phyloP scores from a whole-genome alignment of 2,113 vertebrate species.

The Sinocyclocheilus anophthalmus region DNA sequence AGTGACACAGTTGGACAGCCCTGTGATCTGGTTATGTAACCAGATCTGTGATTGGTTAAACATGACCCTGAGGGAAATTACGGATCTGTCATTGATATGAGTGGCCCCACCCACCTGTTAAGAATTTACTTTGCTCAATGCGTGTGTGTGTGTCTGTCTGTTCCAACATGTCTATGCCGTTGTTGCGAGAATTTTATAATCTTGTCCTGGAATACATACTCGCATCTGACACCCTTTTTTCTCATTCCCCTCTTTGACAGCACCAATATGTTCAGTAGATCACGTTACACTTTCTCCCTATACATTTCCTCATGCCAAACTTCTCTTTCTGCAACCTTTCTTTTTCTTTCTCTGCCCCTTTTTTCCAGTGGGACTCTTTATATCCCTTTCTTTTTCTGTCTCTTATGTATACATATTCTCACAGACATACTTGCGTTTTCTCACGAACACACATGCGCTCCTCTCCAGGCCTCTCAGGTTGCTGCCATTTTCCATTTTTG shows the following conservation, averaged over 20 bases:
- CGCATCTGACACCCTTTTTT: slow-evolving; percentile 68
- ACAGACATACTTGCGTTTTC: slow-evolving; percentile 49
- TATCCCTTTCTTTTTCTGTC: slow-evolving; percentile 51
- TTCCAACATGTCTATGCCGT: slow-evolving; percentile 72
- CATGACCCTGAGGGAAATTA: slow-evolving; percentile 58
- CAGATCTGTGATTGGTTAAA: slow-evolving; percentile 38
- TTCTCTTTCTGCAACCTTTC: slow-evolving; percentile 51
- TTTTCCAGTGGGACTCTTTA: slow-evolving; percentile 51
- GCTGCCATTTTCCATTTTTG: slow-evolving; percentile 82
- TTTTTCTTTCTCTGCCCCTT: slow-evolving; percentile 42
- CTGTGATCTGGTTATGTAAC: slow-evolving; percentile 41
- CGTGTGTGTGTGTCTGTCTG: slow-evolving; percentile 52
- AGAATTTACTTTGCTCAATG: slow-evolving; percentile 69
- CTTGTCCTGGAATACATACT: slow-evolving; percentile 76
- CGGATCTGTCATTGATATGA: slow-evolving; percentile 71
- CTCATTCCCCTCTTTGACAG: slow-evolving; percentile 66
- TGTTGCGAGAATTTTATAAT: slow-evolving; percentile 80
- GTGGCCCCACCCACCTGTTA: slow-evolving; percentile 77
- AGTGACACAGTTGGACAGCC: slow-evolving; percentile 26
- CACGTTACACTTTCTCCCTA: slow-evolving; percentile 64
- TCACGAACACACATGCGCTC: slow-evolving; percentile 59
- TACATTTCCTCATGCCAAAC: slow-evolving; percentile 37
- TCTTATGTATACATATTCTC: slow-evolving; percentile 58
- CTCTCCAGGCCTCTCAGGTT: slow-evolving; percentile 77
- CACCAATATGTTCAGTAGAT: slow-evolving; percentile 77